Percentiles rank a stretch among this genome's conserved stretches.
Evolutionary conservation across 2,888 invertebrate species (phyloP).

Genomic region (Scaptomyza tumidula): DNA sequence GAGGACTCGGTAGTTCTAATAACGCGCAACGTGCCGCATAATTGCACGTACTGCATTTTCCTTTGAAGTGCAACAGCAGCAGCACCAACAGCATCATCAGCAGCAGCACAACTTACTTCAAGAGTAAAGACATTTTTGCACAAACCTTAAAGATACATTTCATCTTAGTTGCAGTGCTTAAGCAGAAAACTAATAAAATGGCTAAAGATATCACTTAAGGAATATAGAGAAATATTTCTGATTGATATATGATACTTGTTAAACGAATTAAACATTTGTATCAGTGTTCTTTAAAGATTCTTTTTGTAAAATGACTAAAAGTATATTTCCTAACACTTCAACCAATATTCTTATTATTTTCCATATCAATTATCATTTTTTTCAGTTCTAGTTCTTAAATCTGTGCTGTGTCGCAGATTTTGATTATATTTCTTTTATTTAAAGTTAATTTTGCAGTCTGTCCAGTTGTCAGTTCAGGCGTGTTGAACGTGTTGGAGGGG

Average conservation of each 20-base stretch:
- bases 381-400: neutral
- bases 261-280: no score
- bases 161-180: conserved; percentile 21
- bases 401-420: neutral
- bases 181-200: no score
- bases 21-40: conserved; percentile 69
- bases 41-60: conserved; percentile 71
- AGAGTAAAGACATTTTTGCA: conserved; percentile 53
- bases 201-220: no score
- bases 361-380: neutral
- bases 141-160: conserved; percentile 51
- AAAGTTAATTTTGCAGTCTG: conserved; percentile 57
- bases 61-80: conserved; percentile 56
- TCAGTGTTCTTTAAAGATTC: no score
- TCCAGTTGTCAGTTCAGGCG: no score
- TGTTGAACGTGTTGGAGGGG: neutral
- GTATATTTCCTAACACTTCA: neutral
- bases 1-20: conserved; percentile 59
- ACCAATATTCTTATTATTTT: neutral
- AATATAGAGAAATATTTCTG: no score
- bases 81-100: conserved; percentile 31
- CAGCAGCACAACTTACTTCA: conserved; percentile 34
- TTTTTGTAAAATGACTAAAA: neutral
- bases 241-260: no score
- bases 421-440: conserved; percentile 8